phyloP scores from a whole-genome alignment of 2,113 vertebrate genomes.

The Electrona antarctica region DNA sequence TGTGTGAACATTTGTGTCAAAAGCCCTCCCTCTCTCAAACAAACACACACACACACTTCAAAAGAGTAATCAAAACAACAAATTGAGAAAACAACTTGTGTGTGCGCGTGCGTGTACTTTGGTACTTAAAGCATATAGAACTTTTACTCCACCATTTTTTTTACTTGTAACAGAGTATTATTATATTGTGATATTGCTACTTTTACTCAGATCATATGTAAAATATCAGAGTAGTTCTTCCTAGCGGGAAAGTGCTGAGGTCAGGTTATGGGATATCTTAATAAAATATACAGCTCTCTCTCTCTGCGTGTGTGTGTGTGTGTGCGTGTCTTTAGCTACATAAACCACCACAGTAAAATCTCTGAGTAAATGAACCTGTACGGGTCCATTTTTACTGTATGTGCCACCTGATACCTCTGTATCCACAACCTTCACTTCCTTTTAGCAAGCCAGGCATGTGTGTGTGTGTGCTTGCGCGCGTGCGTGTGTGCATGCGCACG shows the following conservation, averaged over 20 bases:
- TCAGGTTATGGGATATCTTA: slow-evolving; percentile 32
- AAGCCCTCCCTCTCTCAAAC: background rate
- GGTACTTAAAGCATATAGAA: too few relatives aligned
- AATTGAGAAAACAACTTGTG: background rate
- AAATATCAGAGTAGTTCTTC: background rate
- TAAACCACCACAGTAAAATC: too few relatives aligned
- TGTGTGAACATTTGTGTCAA: background rate
- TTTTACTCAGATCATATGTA: too few relatives aligned
- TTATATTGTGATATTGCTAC: too few relatives aligned
- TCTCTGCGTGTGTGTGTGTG: background rate
- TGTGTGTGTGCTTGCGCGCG: too few relatives aligned
- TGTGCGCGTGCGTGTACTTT: too few relatives aligned
- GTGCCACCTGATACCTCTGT: slow-evolving; percentile 41
- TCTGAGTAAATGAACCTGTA: slow-evolving; percentile 20
- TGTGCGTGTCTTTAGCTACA: too few relatives aligned
- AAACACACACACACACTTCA: background rate
- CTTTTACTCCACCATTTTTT: too few relatives aligned
- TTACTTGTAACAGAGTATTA: too few relatives aligned
- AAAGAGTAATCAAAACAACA: background rate
- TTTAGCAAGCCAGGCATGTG: slow-evolving; percentile 14
- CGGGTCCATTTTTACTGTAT: too few relatives aligned
- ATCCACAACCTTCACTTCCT: slow-evolving; percentile 39
- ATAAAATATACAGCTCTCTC: slow-evolving; percentile 37
- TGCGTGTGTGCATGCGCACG: slow-evolving; percentile 16
- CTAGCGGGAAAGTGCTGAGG: slow-evolving; percentile 11